Evolutionary conservation across 2,797 vertebrate species (phyloP), one percentile per base, ranked within the genome.

Genomic region (Harpagifer antarcticus): DNA sequence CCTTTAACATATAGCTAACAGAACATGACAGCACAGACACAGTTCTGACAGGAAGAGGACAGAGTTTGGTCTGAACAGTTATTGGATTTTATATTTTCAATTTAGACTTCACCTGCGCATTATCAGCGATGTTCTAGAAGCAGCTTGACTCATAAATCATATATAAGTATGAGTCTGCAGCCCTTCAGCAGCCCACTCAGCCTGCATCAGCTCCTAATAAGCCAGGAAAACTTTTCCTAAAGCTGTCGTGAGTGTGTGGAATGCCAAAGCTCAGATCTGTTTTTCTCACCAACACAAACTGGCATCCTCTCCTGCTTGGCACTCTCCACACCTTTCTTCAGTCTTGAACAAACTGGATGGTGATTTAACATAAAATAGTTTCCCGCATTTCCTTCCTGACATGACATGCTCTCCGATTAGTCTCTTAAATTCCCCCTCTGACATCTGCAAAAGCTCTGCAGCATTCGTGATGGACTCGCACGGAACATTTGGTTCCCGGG

Each of bases 341-440:
- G 56, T 44, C 20, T 69, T 69, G 56, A 87, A 74, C 55, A 80
- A 71, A 83, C 68, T 74, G 67, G 67, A 59, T 72, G 70, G 66
- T 67, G 58, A 85, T 80, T 68, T 75, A 76, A 78, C 76, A 72
- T 72, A 33, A 86, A 86, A 87, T 77, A 74, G 68, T 86, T 78
- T 72, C 66, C 70, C 55, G 67, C 88, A 88, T 92, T n/a, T 88
- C 88, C 74, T 79, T 48, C 74, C 53, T 89, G 88, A 86, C 74
- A 84, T 33, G 71, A 88, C 83, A 49, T 47, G 76, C 74, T 79
- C 87, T 84, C 67, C 12, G 72, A 89, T 84, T 81, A 79, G 72
- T 78, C 62, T 76, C 76, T 75, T 58, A 59, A 84, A 88, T 79
- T 84, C 84, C 84, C 81, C 68, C 43, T 53, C 74, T 88, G 91